Evolutionary conservation across 1,140 invertebrate species (phyloP).

Genomic region (Conus betulinus): DNA sequence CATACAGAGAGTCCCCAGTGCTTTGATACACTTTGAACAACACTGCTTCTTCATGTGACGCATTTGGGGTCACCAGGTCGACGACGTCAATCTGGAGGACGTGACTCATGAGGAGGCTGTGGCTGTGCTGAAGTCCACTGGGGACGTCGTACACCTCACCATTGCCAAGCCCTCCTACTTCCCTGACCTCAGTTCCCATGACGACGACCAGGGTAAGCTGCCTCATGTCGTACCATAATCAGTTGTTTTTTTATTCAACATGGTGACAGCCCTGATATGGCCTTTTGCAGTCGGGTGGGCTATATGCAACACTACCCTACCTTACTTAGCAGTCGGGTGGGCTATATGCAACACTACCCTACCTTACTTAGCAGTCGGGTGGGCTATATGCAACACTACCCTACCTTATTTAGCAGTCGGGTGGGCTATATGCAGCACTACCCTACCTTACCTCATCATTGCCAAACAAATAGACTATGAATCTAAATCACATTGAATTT

Average conservation of each 20-base stretch:
- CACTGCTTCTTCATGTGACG: too few species aligned
- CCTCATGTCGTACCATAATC: neutral
- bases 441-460: neutral
- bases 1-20: too few species aligned
- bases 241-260: neutral
- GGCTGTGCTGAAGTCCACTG: constrained; percentile 94
- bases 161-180: constrained; percentile 83
- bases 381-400: too few species aligned
- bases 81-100: constrained; percentile 94
- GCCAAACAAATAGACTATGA: neutral
- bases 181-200: constrained; percentile 46
- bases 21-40: too few species aligned
- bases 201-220: constrained; percentile 25
- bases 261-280: too few species aligned
- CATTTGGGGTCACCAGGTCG: constrained; percentile 80
- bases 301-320: too few species aligned
- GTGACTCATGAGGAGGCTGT: constrained; percentile 99
- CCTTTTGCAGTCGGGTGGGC: too few species aligned
- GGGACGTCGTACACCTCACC: constrained; percentile 91
- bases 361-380: too few species aligned
- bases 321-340: too few species aligned
- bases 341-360: too few species aligned
- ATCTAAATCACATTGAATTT: neutral
- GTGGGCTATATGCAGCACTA: too few species aligned
- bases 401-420: too few species aligned